A percentile compares a stretch with the other conserved stretches of the same genome.
Conservation (phyloP, 2,888 invertebrate species). For the Cephus pulcher region DNA sequence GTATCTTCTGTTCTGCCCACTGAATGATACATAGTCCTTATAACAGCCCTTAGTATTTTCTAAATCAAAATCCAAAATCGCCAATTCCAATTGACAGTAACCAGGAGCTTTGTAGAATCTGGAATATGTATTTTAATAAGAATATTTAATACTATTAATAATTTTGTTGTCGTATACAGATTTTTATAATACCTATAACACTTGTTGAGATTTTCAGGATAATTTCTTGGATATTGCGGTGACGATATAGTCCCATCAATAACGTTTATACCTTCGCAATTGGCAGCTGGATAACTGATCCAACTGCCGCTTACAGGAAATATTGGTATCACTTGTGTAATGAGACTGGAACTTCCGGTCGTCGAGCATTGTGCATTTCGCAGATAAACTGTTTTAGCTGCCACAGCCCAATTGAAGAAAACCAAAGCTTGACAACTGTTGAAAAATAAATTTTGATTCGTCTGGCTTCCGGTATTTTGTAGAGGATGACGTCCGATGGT, state of each 20-base stretch:
- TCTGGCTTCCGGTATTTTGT: conserved; percentile 7
- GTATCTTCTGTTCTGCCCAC: conserved; percentile 56
- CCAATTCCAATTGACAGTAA: conserved; percentile 62
- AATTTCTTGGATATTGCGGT: conserved; percentile 66
- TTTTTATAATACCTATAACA: conserved; percentile 65
- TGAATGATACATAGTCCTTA: conserved; percentile 65
- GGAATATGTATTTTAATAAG: conserved; percentile 23
- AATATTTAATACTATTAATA: too few species aligned
- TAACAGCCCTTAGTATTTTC: conserved; percentile 63
- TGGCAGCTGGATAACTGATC: conserved; percentile 21
- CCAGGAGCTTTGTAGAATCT: conserved; percentile 65
- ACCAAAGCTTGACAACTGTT: conserved; percentile 41
- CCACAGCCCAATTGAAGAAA: conserved; percentile 49
- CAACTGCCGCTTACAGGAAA: conserved; percentile 19
- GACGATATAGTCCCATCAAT: conserved; percentile 64
- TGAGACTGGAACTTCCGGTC: conserved; percentile 10
- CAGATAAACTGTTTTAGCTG: conserved; percentile 47
- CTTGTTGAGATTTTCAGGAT: conserved; percentile 62
- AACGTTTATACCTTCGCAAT: conserved; percentile 57
- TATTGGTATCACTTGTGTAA: conserved; percentile 16
- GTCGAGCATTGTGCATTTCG: conserved; percentile 37
- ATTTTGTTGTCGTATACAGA: too few species aligned
- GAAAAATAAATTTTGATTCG: conserved; percentile 16
- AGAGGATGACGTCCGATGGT: conserved; percentile 13
- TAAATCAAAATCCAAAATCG: conserved; percentile 66